These are phyloP conservation scores for Botia kubotai DNA, from an alignment of 2,797 vertebrate genomes.

Conservation along the genomic window DNA sequence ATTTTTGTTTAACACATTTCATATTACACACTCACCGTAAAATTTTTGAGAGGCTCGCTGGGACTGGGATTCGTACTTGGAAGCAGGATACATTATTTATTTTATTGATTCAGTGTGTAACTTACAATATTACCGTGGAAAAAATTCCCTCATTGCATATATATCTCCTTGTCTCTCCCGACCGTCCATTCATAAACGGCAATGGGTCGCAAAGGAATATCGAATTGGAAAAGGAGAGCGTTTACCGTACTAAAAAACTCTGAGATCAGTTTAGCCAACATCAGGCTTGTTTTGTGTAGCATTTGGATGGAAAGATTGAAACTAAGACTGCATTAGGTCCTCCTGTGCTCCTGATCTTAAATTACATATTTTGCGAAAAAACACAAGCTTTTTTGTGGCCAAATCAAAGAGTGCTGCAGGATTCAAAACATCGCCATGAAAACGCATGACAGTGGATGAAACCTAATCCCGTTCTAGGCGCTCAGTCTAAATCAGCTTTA, in stretches of 20 bases:
- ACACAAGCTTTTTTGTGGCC: slow-evolving; percentile 7
- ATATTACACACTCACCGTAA: slow-evolving; percentile 24
- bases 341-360: slow-evolving; percentile 26
- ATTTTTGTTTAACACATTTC: slow-evolving; percentile 29
- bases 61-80: slow-evolving; percentile 18
- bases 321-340: neutral
- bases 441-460: slow-evolving; percentile 50
- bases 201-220: slow-evolving; percentile 20
- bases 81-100: slow-evolving; percentile 18
- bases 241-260: slow-evolving; percentile 16
- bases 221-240: slow-evolving; percentile 1
- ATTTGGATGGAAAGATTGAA: slow-evolving; percentile 31
- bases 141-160: slow-evolving; percentile 30
- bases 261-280: slow-evolving; percentile 25
- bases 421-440: slow-evolving; percentile 52
- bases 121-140: slow-evolving; percentile 33
- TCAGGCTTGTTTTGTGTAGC: slow-evolving; percentile 30
- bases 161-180: slow-evolving; percentile 17
- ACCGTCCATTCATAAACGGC: slow-evolving; percentile 24
- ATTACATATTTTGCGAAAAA: slow-evolving; percentile 37
- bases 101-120: slow-evolving; percentile 39
- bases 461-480: slow-evolving; percentile 46
- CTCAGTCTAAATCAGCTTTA: slow-evolving; percentile 54
- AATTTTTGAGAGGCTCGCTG: slow-evolving; percentile 34
- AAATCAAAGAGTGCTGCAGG: slow-evolving; percentile 41